Base-by-base conservation (phyloP, 1,140 invertebrate species). In the Dreissena rostriformis region DNA sequence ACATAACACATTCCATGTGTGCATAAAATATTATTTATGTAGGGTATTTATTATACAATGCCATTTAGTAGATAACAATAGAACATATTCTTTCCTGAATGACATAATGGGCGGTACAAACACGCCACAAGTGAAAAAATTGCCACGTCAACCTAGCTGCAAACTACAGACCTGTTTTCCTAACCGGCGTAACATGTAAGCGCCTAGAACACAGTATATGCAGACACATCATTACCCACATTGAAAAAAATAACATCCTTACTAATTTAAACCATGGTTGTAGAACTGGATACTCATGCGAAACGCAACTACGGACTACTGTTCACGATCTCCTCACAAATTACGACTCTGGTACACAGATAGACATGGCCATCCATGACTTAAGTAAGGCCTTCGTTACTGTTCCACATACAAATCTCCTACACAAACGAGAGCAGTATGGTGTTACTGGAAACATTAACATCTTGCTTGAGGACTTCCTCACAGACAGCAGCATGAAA, bases 351-450 rank as follows among this genome's bases (percentile, higher is more conserved):
- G 68, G n/a, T 15, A 22, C 19, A 22, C 79, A 86, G 8, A 39
- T 39, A 68, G 39, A 39, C 24, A 76, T 72, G 24, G 53, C 68
- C 5, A 83, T 86, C 19, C 61, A 85, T 15, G 82, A 89, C 65
- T 82, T 86, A 77, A 2, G 24, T 29, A n/a, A 26, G 12, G 17
- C 2, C 7, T 68, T 2, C 4, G n/a, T 5, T 15, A 68, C 78
- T n/a, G 82, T 86, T 0, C 82, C 85, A 15, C 82, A 83, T 22
- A 6, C 72, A 14, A 86, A 81, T 26, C 68, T 88, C 0, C 67
- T 88, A 17, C 17, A 68, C 12, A 68, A 68, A 5, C 24, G 7
- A 15, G 29, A 26, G 29, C 66, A 28, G 19, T 72, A 72, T 51
- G 28, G 70, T n/a, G 4, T 72, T 17, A 49, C n/a, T n/a, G 5